A percentile compares a stretch with the other conserved stretches of the same genome.
phyloP scores from a whole-genome alignment of 2,888 invertebrate genomes.

The Diachrysia chrysitis region DNA sequence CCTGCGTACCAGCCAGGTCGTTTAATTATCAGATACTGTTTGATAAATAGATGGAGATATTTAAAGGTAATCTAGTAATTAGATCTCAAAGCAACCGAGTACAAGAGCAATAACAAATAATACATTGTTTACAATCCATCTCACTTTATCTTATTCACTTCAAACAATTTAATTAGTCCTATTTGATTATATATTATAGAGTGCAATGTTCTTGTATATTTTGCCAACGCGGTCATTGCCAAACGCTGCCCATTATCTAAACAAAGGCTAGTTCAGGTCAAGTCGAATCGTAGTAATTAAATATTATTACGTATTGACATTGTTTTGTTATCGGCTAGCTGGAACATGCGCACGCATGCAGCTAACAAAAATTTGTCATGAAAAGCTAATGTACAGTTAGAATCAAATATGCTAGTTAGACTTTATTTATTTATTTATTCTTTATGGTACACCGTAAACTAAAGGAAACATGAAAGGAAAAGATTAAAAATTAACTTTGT shows the following conservation, averaged over 20 bases:
- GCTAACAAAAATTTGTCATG: not conserved
- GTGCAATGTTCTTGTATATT: conserved; percentile 22
- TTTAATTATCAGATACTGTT: conserved; percentile 2
- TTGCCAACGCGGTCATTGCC: conserved; percentile 52
- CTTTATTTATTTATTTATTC: no score
- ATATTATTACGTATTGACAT: conserved; percentile 50
- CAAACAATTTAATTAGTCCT: conserved; percentile 49
- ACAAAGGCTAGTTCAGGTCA: conserved; percentile 48
- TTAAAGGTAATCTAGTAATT: conserved; percentile 33
- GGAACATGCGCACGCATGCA: not conserved
- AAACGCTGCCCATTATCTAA: conserved; percentile 29
- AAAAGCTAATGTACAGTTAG: conserved; percentile 7
- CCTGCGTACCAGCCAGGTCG: not conserved
- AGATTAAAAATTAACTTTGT: no score
- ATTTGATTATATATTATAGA: conserved; percentile 24
- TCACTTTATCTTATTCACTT: conserved; percentile 48
- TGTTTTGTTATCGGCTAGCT: conserved; percentile 37
- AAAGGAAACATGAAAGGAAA: no score
- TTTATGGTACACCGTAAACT: no score
- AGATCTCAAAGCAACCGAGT: conserved; percentile 27
- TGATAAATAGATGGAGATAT: conserved; percentile 14
- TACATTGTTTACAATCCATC: conserved; percentile 46
- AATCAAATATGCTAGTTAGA: not conserved
- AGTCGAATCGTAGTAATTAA: conserved; percentile 45
- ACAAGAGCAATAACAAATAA: conserved; percentile 41